phyloP scores from a whole-genome alignment of 2,888 invertebrate genomes.

The Polietes domitor region DNA sequence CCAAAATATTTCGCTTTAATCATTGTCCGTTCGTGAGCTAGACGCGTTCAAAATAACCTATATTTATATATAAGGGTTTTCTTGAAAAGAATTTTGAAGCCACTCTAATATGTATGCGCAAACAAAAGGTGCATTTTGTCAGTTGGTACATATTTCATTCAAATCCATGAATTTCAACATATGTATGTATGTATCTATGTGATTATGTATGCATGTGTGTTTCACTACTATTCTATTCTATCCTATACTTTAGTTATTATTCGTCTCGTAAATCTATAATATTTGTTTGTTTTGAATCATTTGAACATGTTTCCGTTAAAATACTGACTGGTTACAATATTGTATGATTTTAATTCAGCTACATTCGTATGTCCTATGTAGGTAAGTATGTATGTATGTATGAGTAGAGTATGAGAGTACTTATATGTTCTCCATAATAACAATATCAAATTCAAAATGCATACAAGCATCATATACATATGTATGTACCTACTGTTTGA shows the following conservation, averaged over 20 bases:
- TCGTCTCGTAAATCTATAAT: slow-evolving; percentile 32
- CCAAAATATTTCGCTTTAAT: too few species aligned
- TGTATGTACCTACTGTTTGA: too few species aligned
- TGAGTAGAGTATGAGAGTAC: too few species aligned
- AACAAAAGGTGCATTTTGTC: too few species aligned
- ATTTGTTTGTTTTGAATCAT: slow-evolving; percentile 14
- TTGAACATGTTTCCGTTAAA: slow-evolving; percentile 45
- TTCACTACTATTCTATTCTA: slow-evolving; percentile 66
- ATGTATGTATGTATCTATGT: slow-evolving; percentile 30
- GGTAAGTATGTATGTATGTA: not conserved
- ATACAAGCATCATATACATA: too few species aligned
- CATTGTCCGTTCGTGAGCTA: too few species aligned
- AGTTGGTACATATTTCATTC: not conserved
- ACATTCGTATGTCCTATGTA: slow-evolving; percentile 7
- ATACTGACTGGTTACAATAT: slow-evolving; percentile 53
- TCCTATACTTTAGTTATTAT: slow-evolving; percentile 61
- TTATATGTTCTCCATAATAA: too few species aligned
- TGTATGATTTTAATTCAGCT: slow-evolving; percentile 25
- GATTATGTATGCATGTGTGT: slow-evolving; percentile 7
- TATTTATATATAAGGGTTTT: too few species aligned
- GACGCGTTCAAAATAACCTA: too few species aligned
- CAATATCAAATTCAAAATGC: too few species aligned
- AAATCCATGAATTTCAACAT: not conserved
- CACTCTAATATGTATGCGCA: too few species aligned
- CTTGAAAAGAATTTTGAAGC: too few species aligned